Percentiles rank a stretch among this genome's conserved stretches.
phyloP scores from a whole-genome alignment of 92 coral and sea anemone species.

The Chrysogorgia sp. region DNA sequence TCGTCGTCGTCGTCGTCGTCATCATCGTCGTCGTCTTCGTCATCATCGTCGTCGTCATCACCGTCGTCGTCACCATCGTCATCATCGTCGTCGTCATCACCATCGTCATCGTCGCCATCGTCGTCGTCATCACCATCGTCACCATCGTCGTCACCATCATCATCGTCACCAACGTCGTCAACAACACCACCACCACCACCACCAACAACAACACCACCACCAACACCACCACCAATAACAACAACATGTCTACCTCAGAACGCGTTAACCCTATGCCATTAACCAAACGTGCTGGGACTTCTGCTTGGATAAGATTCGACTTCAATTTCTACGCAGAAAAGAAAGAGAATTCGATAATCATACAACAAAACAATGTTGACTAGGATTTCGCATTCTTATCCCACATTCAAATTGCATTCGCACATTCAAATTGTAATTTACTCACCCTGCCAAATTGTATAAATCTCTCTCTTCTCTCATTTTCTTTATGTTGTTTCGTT shows the following conservation, averaged over 20 bases:
- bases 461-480: slow-evolving; percentile 80
- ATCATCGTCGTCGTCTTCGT: too few relatives aligned
- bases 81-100: too few relatives aligned
- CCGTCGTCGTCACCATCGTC: too few relatives aligned
- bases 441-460: slow-evolving; percentile 85
- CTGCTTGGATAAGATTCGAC: slow-evolving; percentile 28
- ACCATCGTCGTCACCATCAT: background rate
- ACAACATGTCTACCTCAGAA: slow-evolving; percentile 25
- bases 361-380: background rate
- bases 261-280: slow-evolving; percentile 20
- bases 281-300: slow-evolving; percentile 41
- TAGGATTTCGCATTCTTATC: background rate
- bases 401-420: background rate
- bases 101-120: too few relatives aligned
- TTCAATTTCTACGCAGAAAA: slow-evolving; percentile 21
- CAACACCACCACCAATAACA: background rate
- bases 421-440: background rate
- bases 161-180: too few relatives aligned
- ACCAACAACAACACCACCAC: background rate
- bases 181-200: slow-evolving; percentile 1
- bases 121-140: background rate
- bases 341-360: background rate
- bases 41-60: too few relatives aligned
- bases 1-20: too few relatives aligned
- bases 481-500: slow-evolving; percentile 76